Conservation (phyloP, 2,888 invertebrate genomes). For the Drosophila rubida region DNA sequence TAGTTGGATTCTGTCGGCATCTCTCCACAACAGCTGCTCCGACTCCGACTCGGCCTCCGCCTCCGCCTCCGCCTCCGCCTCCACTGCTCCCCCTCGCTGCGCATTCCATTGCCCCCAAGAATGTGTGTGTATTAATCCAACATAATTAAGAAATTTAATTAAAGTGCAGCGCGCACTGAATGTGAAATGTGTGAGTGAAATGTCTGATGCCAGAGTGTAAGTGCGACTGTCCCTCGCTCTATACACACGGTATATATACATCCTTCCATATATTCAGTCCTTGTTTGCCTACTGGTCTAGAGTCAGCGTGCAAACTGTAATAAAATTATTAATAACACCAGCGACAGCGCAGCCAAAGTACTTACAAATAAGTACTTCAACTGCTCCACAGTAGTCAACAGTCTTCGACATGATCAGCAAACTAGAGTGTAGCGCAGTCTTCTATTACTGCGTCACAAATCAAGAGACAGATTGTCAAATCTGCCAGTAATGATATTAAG, state of each 20-base stretch:
- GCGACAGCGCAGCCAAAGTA: background rate
- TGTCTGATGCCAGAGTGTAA: conserved; percentile 37
- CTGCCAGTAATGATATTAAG: too few species aligned
- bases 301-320: background rate
- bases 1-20: conserved; percentile 47
- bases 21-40: background rate
- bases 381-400: too few species aligned
- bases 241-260: too few species aligned
- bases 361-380: background rate
- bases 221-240: background rate
- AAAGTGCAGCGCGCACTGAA: conserved; percentile 76
- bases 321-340: background rate
- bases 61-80: background rate
- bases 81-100: background rate
- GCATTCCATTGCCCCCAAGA: background rate
- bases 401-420: too few species aligned
- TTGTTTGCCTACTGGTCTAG: background rate
- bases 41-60: background rate
- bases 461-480: too few species aligned
- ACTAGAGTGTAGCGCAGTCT: too few species aligned
- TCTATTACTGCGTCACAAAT: too few species aligned
- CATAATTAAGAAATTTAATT: conserved; percentile 79
- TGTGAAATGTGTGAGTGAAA: conserved; percentile 56
- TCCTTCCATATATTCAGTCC: background rate
- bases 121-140: conserved; percentile 70